phyloP scores from a whole-genome alignment of 2,113 vertebrate genomes.

The Calonectris borealis region DNA sequence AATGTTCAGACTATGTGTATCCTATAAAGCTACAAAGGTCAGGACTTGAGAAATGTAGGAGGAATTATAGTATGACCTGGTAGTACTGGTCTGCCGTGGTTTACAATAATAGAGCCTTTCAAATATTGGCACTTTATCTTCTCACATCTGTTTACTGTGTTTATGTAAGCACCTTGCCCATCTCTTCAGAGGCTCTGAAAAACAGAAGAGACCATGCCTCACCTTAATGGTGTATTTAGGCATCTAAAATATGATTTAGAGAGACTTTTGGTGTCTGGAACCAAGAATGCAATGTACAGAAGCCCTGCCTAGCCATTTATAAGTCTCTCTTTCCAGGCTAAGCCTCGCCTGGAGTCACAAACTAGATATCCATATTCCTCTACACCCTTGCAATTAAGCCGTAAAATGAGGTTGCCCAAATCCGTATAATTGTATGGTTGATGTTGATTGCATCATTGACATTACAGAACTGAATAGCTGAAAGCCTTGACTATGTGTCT shows the following conservation, averaged over 20 bases:
- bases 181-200: neutral
- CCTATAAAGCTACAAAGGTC: neutral
- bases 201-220: neutral
- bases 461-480: neutral
- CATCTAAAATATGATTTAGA: neutral
- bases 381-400: neutral
- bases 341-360: neutral
- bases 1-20: neutral
- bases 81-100: neutral
- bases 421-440: fast-evolving
- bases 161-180: neutral
- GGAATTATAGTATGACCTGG: neutral
- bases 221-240: neutral
- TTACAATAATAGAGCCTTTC: neutral
- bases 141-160: fast-evolving
- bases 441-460: neutral
- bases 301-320: neutral
- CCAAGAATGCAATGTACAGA: neutral
- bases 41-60: neutral
- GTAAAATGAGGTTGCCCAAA: neutral
- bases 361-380: neutral
- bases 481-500: neutral
- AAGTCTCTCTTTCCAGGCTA: neutral
- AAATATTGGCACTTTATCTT: neutral
- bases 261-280: neutral